phyloP scores from a whole-genome alignment of 2,113 vertebrate genomes.

The Callithrix jacchus region DNA sequence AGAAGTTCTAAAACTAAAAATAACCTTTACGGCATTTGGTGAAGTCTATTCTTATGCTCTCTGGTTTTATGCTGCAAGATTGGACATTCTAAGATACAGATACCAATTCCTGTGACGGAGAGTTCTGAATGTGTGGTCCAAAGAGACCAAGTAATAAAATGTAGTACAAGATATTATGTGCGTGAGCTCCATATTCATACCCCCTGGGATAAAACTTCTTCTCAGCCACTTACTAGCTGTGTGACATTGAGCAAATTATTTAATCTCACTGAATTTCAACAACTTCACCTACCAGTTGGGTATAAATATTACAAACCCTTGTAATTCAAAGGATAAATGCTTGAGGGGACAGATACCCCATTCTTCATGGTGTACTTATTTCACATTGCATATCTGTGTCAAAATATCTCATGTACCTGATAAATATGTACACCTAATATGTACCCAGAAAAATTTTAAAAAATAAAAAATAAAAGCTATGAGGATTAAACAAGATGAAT shows the following conservation, averaged over 20 bases:
- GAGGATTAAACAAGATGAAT: constrained; percentile 6
- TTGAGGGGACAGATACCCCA: no score
- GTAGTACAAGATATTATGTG: neutral
- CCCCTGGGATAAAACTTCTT: neutral
- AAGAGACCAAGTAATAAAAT: neutral
- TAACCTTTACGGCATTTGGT: neutral
- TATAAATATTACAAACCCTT: neutral
- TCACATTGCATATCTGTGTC: no score
- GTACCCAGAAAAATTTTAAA: no score
- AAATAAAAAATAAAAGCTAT: neutral
- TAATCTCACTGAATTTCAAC: neutral
- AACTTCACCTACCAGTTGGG: neutral
- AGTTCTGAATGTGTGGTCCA: neutral
- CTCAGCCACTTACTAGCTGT: neutral
- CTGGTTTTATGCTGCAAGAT: neutral
- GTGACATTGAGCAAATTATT: neutral
- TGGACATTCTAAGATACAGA: neutral
- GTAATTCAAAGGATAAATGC: neutral
- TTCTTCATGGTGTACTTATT: no score
- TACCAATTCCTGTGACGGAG: neutral
- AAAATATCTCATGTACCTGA: no score
- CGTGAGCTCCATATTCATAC: neutral
- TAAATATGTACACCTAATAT: no score
- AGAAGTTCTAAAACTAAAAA: neutral
- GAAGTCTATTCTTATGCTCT: neutral